Conservation (phyloP, 2,888 invertebrate genomes). For the Hyposoter dolosus region DNA sequence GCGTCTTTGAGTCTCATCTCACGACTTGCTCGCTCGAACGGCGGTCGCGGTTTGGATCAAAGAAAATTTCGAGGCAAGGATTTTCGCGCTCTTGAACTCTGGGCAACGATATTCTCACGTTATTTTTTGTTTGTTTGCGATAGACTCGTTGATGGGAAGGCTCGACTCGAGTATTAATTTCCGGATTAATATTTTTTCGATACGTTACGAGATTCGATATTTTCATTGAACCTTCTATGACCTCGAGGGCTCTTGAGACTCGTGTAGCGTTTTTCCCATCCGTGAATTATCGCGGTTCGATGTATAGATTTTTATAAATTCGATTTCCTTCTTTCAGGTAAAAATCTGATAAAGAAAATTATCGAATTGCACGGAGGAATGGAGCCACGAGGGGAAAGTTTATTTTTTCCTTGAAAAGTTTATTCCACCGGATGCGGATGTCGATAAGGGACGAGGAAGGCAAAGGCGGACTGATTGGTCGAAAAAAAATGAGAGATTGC, state of each 20-base stretch:
- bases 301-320: neutral
- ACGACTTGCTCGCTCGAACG: slow-evolving; percentile 45
- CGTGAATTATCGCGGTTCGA: neutral
- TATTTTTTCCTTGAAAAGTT: slow-evolving; percentile 31
- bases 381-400: slow-evolving; percentile 1
- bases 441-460: slow-evolving; percentile 49
- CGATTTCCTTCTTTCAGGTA: slow-evolving; percentile 16
- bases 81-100: slow-evolving; percentile 82
- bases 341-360: neutral
- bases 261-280: neutral
- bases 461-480: slow-evolving; percentile 4
- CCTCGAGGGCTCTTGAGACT: slow-evolving; percentile 11
- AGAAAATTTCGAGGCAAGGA: slow-evolving; percentile 76
- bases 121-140: slow-evolving; percentile 4
- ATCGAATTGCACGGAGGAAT: neutral
- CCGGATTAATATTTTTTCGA: slow-evolving; percentile 49
- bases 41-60: slow-evolving; percentile 78
- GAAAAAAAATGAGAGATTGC: neutral
- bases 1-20: slow-evolving; percentile 65
- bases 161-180: slow-evolving; percentile 66
- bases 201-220: slow-evolving; percentile 37
- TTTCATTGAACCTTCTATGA: slow-evolving; percentile 12
- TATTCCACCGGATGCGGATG: slow-evolving; percentile 64
- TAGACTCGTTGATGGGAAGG: slow-evolving; percentile 66
- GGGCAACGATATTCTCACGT: slow-evolving; percentile 22